Conservation (phyloP, 1,140 invertebrate genomes). For the Bombyx mandarina region DNA sequence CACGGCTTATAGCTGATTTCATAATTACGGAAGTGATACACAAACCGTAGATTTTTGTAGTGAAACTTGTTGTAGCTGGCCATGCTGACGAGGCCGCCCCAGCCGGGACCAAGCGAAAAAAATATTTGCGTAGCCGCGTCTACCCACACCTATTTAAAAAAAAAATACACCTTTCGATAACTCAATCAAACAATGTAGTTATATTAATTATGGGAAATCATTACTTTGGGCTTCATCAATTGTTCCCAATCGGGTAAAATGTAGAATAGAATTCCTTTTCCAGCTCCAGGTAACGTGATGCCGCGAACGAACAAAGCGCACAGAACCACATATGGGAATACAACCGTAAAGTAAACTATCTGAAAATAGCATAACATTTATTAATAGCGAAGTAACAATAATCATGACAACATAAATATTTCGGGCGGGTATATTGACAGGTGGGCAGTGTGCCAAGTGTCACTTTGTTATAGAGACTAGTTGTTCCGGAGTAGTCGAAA, state of each 20-base stretch:
- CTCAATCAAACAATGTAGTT: conserved; percentile 15
- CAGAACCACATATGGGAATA: conserved; percentile 88
- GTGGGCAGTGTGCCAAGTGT: conserved; percentile 25
- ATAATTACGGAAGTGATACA: conserved; percentile 1
- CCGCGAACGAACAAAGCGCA: conserved; percentile 80
- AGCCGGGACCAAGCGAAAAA: conserved; percentile 92
- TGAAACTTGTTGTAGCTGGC: conserved; percentile 92
- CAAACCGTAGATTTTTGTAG: conserved; percentile 85
- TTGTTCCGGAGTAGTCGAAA: too few species aligned
- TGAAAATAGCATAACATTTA: conserved; percentile 46
- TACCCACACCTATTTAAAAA: conserved; percentile 83
- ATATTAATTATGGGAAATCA: conserved; percentile 1
- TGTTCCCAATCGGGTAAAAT: conserved; percentile 86
- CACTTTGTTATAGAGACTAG: background rate
- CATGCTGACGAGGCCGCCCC: conserved; percentile 91
- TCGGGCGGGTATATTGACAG: conserved; percentile 13
- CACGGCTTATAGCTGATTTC: background rate
- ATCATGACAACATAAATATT: conserved; percentile 6
- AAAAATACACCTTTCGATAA: background rate
- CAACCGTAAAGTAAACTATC: conserved; percentile 88
- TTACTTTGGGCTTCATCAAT: conserved; percentile 75
- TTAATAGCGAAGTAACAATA: conserved; percentile 11
- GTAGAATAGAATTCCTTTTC: conserved; percentile 85
- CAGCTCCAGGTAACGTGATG: conserved; percentile 83
- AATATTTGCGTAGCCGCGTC: conserved; percentile 94